Conservation (phyloP, 2,888 invertebrate genomes). For the Abrostola triplasia region DNA sequence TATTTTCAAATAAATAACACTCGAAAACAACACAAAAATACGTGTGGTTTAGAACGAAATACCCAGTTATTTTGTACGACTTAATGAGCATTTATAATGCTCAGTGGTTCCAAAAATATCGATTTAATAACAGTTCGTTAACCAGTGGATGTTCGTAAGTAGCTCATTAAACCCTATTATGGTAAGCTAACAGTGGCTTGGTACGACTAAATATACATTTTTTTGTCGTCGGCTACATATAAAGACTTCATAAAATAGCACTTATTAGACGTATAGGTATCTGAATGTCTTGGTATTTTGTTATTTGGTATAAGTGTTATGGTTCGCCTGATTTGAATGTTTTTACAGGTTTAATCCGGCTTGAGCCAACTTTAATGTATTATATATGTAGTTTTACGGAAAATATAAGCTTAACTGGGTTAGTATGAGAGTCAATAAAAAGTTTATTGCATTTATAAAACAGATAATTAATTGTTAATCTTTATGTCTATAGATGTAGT, state of each 20-base stretch:
- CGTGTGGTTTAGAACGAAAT: constrained; percentile 19
- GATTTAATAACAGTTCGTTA: constrained; percentile 37
- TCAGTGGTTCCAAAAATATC: constrained; percentile 43
- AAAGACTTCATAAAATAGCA: background rate
- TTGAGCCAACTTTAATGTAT: no score
- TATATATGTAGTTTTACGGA: no score
- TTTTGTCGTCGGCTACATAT: background rate
- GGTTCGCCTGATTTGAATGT: no score
- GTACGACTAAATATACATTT: constrained; percentile 2
- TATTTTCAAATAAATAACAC: constrained; percentile 41
- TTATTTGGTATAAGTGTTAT: background rate
- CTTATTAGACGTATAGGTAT: background rate
- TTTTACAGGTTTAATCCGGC: no score
- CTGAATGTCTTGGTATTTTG: background rate
- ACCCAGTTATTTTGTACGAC: constrained; percentile 32
- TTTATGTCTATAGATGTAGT: no score
- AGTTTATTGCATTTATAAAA: no score
- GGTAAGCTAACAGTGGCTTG: constrained; percentile 25
- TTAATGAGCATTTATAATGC: constrained; percentile 29
- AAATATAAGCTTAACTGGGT: no score
- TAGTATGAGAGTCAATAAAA: no score
- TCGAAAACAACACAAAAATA: constrained; percentile 19
- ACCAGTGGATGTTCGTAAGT: constrained; percentile 20
- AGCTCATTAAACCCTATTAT: constrained; percentile 38
- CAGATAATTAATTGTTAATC: no score